Evolutionary conservation across 1,140 invertebrate genomes (phyloP), one percentile per base, ranked within the genome.

Genomic region (Camponotus pennsylvanicus): DNA sequence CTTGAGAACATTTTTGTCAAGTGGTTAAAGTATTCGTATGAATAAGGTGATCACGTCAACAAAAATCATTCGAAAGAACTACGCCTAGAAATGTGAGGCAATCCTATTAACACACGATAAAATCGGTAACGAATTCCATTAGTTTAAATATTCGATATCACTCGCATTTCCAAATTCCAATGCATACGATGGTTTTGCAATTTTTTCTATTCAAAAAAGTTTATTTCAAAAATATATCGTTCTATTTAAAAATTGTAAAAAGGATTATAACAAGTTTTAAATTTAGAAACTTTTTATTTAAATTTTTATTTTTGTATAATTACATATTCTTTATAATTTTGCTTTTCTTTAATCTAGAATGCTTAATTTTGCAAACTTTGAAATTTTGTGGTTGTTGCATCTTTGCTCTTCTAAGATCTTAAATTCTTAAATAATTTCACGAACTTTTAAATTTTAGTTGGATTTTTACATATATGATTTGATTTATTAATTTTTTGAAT

Each of bases 1-100:
- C 42, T 79, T 27, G 77, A 79, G 34, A n/a, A 79, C 45, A 27
- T 78, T 32, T 52, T 66, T 18, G 45, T 78, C 63, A 18, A 79
- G 77, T 79, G 77, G 63, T 15, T 79, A 45, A 34, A 55, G 34
- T 37, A 69, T 63, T 40, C 21, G 40, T 27, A 18, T 2, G n/a
- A 27, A 21, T 69, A 69, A 40, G 5, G 32, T 79, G n/a, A 77
- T 63, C 42, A 63, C 8, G 40, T 45, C 11, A 79, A 66, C 32
- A 32, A 49, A 67, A 52, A 79, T 79, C 21, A 79, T 69, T 27
- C 3, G 5, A 42, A 67, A 32, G 11, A 55, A 66, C 8, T 15
- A 18, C 0, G 18, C 64, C 27, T 40, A 21, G 34, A 66, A 66
- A n/a, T 21, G 15, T 67, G 64, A 67, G 1, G 9, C 27, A 13